phyloP scores from a whole-genome alignment of 2,888 invertebrate species.

The Temnothorax rugatulus region DNA sequence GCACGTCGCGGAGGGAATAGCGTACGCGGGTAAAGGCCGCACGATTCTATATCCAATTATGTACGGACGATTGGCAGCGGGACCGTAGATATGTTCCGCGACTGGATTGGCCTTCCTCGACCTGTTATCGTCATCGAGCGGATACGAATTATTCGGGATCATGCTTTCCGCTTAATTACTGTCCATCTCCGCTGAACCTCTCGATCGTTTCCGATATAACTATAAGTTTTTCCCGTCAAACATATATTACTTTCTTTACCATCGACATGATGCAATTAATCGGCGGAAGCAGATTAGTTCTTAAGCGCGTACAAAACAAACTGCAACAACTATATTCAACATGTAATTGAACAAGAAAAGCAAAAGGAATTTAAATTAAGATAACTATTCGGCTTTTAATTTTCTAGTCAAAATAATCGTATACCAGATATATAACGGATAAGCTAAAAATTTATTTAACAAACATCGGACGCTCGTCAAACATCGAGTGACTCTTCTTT shows the following conservation, averaged over 20 bases:
- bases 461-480: background rate
- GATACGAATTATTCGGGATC: conserved; percentile 41
- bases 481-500: background rate
- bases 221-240: background rate
- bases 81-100: conserved; percentile 61
- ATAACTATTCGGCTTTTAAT: background rate
- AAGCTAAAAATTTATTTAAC: conserved; percentile 12
- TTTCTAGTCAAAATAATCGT: background rate
- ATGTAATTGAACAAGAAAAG: conserved; percentile 8
- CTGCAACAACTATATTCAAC: background rate
- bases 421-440: background rate
- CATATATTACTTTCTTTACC: background rate
- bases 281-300: conserved; percentile 4
- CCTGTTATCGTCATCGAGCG: conserved; percentile 44
- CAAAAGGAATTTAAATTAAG: background rate
- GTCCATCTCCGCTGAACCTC: background rate
- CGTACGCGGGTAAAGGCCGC: conserved; percentile 58
- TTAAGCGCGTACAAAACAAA: background rate
- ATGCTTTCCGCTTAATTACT: conserved; percentile 33
- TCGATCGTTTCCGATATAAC: background rate
- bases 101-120: conserved; percentile 43
- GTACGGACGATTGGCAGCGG: conserved; percentile 74
- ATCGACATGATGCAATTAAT: background rate
- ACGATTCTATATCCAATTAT: conserved; percentile 78
- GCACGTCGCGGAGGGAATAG: conserved; percentile 34